Evolutionary conservation across 1,140 invertebrate genomes (phyloP).

Genomic region (Ephestia elutella): DNA sequence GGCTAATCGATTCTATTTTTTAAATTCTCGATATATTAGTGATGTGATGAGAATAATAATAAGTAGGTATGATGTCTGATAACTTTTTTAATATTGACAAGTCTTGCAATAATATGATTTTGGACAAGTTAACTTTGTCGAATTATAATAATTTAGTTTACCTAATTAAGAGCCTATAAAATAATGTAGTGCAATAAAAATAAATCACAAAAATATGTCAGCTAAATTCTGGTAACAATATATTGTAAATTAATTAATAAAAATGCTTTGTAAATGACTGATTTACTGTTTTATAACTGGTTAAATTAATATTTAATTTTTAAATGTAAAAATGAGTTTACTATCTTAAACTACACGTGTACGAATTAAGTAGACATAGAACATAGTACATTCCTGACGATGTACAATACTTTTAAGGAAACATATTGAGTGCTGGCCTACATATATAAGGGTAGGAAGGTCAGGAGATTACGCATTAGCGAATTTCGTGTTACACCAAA

Average conservation of each 20-base stretch:
- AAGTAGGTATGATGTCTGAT: no score
- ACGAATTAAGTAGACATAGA: constrained; percentile 47
- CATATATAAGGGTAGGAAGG: constrained; percentile 29
- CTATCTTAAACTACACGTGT: constrained; percentile 26
- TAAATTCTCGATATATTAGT: no score
- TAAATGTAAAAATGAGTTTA: constrained; percentile 37
- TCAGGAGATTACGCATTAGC: constrained; percentile 41
- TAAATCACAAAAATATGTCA: no score
- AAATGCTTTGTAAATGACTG: constrained; percentile 66
- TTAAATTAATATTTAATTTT: constrained; percentile 56
- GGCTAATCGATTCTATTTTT: no score
- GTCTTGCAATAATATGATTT: no score
- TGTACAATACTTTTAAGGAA: constrained; percentile 56
- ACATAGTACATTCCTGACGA: constrained; percentile 63
- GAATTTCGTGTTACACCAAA: constrained; percentile 67
- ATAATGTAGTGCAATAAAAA: no score
- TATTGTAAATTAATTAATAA: constrained; percentile 24
- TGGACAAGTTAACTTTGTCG: no score
- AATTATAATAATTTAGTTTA: no score
- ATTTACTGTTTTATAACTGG: constrained; percentile 53
- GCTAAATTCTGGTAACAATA: no score
- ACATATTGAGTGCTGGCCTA: constrained; percentile 40
- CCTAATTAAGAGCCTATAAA: no score
- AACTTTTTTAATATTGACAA: no score
- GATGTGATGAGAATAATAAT: no score